Percentiles rank a stretch among this genome's conserved stretches.
Conservation (phyloP, 2,797 vertebrate species). For the Spinibarbus caldwelli region DNA sequence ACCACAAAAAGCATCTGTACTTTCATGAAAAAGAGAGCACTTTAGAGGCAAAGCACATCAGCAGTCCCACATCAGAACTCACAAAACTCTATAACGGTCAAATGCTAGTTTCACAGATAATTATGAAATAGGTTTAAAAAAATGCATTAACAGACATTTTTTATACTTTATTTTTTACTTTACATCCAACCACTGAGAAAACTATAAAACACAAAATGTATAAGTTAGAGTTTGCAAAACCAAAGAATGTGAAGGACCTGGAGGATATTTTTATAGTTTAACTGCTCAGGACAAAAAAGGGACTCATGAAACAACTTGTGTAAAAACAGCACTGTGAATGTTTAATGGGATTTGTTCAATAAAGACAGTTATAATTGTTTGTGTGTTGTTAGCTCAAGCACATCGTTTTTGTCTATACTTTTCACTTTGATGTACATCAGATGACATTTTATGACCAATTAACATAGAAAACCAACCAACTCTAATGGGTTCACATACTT, state of each 20-base stretch:
- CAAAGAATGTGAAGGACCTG: too few relatives aligned
- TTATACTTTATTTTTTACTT: neutral
- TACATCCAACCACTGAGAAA: neutral
- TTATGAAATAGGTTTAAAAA: too few relatives aligned
- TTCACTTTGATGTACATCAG: neutral
- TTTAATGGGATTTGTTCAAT: too few relatives aligned
- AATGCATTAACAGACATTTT: neutral
- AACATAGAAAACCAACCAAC: neutral
- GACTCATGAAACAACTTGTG: too few relatives aligned
- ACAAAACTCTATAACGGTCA: neutral
- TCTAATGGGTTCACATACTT: neutral
- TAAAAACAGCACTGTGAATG: too few relatives aligned
- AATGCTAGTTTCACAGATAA: neutral
- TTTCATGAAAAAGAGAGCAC: neutral
- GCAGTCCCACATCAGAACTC: neutral
- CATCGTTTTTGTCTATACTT: too few relatives aligned
- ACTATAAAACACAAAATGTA: too few relatives aligned
- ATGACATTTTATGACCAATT: neutral
- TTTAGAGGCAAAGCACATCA: neutral
- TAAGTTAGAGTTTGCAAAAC: too few relatives aligned
- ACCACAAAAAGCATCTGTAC: slow-evolving; percentile 41
- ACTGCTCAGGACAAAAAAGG: too few relatives aligned
- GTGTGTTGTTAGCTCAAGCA: too few relatives aligned
- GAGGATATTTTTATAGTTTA: too few relatives aligned
- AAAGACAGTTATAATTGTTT: too few relatives aligned